phyloP scores from a whole-genome alignment of 2,797 vertebrate species.

The Taenioides sp. region DNA sequence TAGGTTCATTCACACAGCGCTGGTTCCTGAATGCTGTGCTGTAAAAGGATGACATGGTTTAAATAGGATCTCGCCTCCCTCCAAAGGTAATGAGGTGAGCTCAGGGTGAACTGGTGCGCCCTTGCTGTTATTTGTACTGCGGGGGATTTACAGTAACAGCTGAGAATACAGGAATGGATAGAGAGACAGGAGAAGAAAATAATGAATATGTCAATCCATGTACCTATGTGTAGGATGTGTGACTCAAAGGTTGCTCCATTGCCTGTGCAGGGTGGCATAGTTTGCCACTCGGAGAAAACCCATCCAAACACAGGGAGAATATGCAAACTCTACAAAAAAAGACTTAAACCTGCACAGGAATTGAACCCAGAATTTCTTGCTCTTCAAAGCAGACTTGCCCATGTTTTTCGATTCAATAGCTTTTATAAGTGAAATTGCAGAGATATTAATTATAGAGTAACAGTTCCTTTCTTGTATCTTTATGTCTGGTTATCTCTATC shows the following conservation, averaged over 20 bases:
- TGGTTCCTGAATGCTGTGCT: slow-evolving; percentile 17
- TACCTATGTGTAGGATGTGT: background rate
- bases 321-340: too few relatives aligned
- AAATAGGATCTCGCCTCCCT: slow-evolving; percentile 54
- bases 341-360: too few relatives aligned
- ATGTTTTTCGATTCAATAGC: too few relatives aligned
- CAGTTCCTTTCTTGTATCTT: too few relatives aligned
- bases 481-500: too few relatives aligned
- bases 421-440: too few relatives aligned
- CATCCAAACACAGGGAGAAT: too few relatives aligned
- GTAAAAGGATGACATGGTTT: slow-evolving; percentile 57
- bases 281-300: too few relatives aligned
- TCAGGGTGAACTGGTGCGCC: slow-evolving; percentile 44
- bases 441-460: too few relatives aligned
- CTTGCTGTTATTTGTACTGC: slow-evolving; percentile 28
- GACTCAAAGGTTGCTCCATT: background rate
- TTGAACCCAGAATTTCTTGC: too few relatives aligned
- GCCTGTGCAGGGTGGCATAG: too few relatives aligned
- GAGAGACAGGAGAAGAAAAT: background rate
- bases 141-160: slow-evolving; percentile 30
- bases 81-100: slow-evolving; percentile 51
- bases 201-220: slow-evolving; percentile 6
- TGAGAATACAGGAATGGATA: slow-evolving; percentile 2
- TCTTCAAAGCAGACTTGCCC: too few relatives aligned
- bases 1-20: slow-evolving; percentile 9